Base-by-base conservation (phyloP, 1,140 invertebrate species). In the Halyomorpha halys region DNA sequence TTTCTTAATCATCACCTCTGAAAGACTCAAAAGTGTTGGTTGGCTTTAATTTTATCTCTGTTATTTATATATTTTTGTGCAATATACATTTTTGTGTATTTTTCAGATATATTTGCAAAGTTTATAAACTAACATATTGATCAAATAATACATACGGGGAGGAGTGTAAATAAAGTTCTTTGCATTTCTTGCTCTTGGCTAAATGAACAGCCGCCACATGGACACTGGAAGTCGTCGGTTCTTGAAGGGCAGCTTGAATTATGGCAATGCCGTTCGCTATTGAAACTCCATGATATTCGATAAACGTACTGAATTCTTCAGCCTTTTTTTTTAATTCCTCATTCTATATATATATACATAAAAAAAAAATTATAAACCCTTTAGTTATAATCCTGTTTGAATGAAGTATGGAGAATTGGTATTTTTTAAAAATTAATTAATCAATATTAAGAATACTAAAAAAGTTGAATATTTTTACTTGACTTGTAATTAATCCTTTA, bases 401-500 rank as follows among this genome's bases (percentile, higher is more conserved):
- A 3, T 47, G 15, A n/a, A 18, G 15, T 47, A 5, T 47, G 45
- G 45, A 15, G 15, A 47, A 15, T 18, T 47, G 13, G 4, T 47
- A 15, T 8, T 19, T 11, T 49, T 19, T 11, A 4, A 49, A n/a
- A 19, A 19, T n/a, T 49, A 49, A 49, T 21, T n/a, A 49, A 19
- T 13, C 2, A 19, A n/a, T 21, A 49, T 2, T 4, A 2, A 18
- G 2, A 49, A 49, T 49, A 49, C 11, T 21, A 16, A 49, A 49
- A 2, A 49, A 49, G 5, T 49, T 16, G n/a, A 49, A 19, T 8
- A 19, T 18, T 49, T 34, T 51, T 21, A 49, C 49, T 47, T 18
- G 25, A 53, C 18, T 54, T 25, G 73, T 75, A 65, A 82, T 83
- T 39, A 77, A 73, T 16, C 72, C 65, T 64, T 68, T 70, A 68